Evolutionary conservation across 2,888 invertebrate genomes (phyloP), one percentile per base, ranked within the genome.

Genomic region (Metopia argyrocephala): DNA sequence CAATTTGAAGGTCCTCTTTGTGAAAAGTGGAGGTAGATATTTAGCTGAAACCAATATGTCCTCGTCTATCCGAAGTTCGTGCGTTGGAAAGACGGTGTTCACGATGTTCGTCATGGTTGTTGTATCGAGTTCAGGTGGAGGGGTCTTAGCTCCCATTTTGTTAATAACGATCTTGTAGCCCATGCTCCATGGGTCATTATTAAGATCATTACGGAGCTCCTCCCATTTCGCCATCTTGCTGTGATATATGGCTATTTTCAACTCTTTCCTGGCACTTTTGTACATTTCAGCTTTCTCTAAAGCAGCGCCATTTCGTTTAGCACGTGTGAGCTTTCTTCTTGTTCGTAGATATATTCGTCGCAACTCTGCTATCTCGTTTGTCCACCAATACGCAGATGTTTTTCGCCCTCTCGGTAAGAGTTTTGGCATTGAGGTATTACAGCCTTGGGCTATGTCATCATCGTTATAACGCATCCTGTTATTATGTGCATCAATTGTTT

Each of bases 161-260:
- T 21, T 20, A 52, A 66, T 54, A 12, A 57, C 57, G 3, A 56
- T n/a, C 54, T 66, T 54, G 52, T 66, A 66, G 21, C 38, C 45
- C 7, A 66, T 15, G n/a, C 66, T 27, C 28, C 28, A 56, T 21
- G 56, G 56, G 28, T 56, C 18, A 1, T 7, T 56, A 7, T 56
- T 56, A 5, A 56, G 27, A 56, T 56, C 56, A 7, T 28, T 28
- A 2, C 56, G 56, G 18, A 56, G 56, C 27, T 56, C 56, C n/a
- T 56, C 56, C 56, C 18, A 56, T 56, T 56, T 56, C 18, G n/a
- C 18, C 28, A 7, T n/a, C 9, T 56, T 28, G 3, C 18, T 27
- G 1, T 0, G 6, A 2, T 28, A 28, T 5, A 57, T 57, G 3
- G 56, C 56, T n/a, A 7, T 27, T 28, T 57, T 57, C 20, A 57